Evolutionary conservation across 2,113 vertebrate species (phyloP), one percentile per base, ranked within the genome.

Genomic region (Apistogramma diplotaenia): DNA sequence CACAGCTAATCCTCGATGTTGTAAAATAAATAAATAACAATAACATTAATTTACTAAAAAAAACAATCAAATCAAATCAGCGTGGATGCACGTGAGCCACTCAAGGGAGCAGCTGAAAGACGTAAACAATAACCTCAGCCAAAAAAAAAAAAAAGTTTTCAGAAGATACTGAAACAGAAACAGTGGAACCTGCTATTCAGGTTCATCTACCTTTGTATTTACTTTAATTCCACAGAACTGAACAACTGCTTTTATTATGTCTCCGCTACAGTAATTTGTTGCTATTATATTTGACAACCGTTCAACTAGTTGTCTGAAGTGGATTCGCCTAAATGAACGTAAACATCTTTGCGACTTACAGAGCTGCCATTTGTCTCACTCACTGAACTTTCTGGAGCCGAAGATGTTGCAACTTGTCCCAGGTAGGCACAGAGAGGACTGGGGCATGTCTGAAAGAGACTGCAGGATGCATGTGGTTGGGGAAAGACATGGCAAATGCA

Each of bases 361-460:
- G 53, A 81, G 61, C 78, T 89, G 73, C 82, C 54, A 57, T 90
- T 85, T 33, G 79, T 90, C 85, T 81, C 81, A 81, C 77, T 71
- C 84, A 89, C 74, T 85, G 75, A 75, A 67, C 90, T 75, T 74
- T 84, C 79, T 86, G 80, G 79, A 85, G 81, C 62, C 49, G 74
- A 83, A 89, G 84, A 78, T 91, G 93, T 91, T 93, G 70, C 72
- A 85, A 94, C 94, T 92, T 93, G 93, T 85, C 78, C 84, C 21
- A 40, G 40, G 78, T 55, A 79, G 43, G 16, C 33, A 75, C 51
- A 43, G 73, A 53, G 25, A 79, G 56, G 16, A 3, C 40, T 15
- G 23, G 11, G 37, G 57, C 70, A 54, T 51, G 54, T 73, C 23
- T 60, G 61, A 43, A 82, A 56, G 11, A 46, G 49, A 78, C 6